A percentile compares a stretch with the other conserved stretches of the same genome.
phyloP scores from a whole-genome alignment of 2,113 vertebrate genomes.

The Macrotus californicus region DNA sequence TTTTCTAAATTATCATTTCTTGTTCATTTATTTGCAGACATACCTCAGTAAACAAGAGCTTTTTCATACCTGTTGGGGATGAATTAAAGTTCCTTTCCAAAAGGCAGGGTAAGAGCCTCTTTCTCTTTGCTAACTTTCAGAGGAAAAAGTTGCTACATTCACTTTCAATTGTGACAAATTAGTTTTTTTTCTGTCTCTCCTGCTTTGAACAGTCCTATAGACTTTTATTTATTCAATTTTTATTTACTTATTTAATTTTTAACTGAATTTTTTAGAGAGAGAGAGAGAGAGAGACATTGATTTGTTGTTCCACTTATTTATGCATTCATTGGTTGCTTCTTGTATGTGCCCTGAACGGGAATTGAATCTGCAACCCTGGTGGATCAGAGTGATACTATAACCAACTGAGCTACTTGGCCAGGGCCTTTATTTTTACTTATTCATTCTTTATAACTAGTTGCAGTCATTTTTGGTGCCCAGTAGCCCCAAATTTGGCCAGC shows the following conservation, averaged over 20 bases:
- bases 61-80: not conserved
- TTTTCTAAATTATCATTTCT: not conserved
- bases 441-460: not conserved
- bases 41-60: not conserved
- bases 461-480: not conserved
- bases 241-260: not conserved
- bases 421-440: not conserved
- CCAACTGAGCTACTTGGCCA: too few species aligned
- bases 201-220: not conserved
- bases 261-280: too few species aligned
- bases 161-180: not conserved
- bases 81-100: not conserved
- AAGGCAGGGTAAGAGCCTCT: not conserved
- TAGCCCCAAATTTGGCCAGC: not conserved
- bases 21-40: not conserved
- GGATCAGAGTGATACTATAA: too few species aligned
- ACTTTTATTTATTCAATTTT: not conserved
- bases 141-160: not conserved
- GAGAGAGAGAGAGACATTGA: too few species aligned
- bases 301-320: too few species aligned
- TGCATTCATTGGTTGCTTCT: too few species aligned
- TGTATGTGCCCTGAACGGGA: too few species aligned
- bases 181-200: not conserved
- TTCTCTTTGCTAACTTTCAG: not conserved
- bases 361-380: too few species aligned